Percentiles rank a stretch among this genome's conserved stretches.
Evolutionary conservation across 1,140 invertebrate species (phyloP).

Genomic region (Cherax quadricarinatus): DNA sequence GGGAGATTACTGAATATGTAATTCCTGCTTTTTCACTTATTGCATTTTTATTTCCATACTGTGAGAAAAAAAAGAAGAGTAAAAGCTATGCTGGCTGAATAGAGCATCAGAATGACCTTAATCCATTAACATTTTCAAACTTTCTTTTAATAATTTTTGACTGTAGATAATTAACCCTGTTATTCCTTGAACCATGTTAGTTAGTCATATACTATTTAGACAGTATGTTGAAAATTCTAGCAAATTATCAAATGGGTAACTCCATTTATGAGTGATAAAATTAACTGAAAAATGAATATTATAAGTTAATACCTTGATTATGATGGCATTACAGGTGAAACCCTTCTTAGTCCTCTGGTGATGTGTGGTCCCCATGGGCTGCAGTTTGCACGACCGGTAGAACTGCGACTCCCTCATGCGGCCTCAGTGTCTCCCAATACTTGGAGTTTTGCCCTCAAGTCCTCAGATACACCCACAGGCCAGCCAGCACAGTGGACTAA

Average conservation of each 20-base stretch:
- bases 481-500: slow-evolving; percentile 86
- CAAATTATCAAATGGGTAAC: neutral
- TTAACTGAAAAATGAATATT: neutral
- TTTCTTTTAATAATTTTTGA: too few relatives aligned
- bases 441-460: slow-evolving; percentile 83
- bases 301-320: neutral
- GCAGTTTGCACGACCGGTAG: slow-evolving; percentile 90
- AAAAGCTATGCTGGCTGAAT: too few relatives aligned
- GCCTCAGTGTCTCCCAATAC: slow-evolving; percentile 78
- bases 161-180: too few relatives aligned
- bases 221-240: too few relatives aligned
- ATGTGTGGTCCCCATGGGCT: slow-evolving; percentile 96
- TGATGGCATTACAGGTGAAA: slow-evolving; percentile 85
- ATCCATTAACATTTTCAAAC: too few relatives aligned
- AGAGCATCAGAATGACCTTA: too few relatives aligned
- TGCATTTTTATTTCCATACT: too few relatives aligned
- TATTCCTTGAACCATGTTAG: too few relatives aligned
- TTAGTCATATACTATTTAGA: too few relatives aligned
- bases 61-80: too few relatives aligned
- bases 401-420: slow-evolving; percentile 83
- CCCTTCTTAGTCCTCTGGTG: slow-evolving; percentile 92
- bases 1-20: too few relatives aligned
- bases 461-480: slow-evolving; percentile 87
- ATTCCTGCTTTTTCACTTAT: too few relatives aligned
- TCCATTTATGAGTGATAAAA: neutral